phyloP scores from a whole-genome alignment of 2,888 invertebrate species.

The Patella caerulea region DNA sequence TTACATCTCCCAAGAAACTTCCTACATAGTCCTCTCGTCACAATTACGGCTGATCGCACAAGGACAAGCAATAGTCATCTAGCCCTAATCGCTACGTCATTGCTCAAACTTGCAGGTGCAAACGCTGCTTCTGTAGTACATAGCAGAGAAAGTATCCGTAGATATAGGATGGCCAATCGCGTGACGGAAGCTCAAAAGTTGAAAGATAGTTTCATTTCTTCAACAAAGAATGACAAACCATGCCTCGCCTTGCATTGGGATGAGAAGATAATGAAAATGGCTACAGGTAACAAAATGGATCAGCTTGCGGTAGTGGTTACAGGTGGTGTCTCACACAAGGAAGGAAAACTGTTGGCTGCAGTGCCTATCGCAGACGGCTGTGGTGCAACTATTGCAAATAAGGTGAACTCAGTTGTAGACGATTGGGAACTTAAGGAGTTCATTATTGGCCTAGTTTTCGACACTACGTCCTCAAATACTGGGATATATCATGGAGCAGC shows the following conservation, averaged over 20 bases:
- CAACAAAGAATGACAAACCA: background rate
- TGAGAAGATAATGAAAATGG: background rate
- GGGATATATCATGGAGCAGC: background rate
- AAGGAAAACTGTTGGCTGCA: background rate
- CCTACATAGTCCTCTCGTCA: background rate
- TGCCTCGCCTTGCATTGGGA: background rate
- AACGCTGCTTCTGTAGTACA: background rate
- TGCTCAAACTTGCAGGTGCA: background rate
- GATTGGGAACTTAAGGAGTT: background rate
- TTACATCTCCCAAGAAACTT: background rate
- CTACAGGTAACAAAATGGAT: background rate
- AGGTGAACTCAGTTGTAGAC: background rate
- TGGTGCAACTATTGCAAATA: background rate
- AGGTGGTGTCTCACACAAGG: background rate
- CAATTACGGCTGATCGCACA: background rate
- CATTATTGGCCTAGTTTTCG: background rate
- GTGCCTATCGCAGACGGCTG: background rate
- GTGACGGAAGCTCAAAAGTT: background rate
- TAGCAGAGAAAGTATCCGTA: background rate
- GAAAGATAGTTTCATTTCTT: background rate
- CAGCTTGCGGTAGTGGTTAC: background rate
- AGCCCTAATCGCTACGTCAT: background rate
- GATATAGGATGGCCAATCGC: background rate
- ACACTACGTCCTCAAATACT: background rate
- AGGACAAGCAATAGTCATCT: background rate